phyloP scores from a whole-genome alignment of 1,140 invertebrate species.

The Cyclina sinensis region DNA sequence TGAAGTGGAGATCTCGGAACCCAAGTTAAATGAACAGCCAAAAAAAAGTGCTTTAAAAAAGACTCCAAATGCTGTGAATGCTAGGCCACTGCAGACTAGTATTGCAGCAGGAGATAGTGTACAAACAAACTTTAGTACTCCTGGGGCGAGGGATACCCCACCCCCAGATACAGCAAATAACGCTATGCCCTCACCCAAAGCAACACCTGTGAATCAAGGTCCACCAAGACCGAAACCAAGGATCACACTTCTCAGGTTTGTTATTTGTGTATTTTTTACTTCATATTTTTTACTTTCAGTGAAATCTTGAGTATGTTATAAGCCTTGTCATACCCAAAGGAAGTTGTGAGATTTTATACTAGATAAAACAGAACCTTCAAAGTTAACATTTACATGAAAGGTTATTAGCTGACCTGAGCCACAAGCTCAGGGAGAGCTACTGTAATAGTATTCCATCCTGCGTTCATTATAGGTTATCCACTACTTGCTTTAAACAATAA shows the following conservation, averaged over 20 bases:
- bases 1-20: slow-evolving; percentile 80
- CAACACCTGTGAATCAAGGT: slow-evolving; percentile 70
- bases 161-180: slow-evolving; percentile 27
- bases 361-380: too few relatives aligned
- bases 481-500: too few relatives aligned
- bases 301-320: too few relatives aligned
- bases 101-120: slow-evolving; percentile 61
- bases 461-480: too few relatives aligned
- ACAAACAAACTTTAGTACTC: slow-evolving; percentile 67
- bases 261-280: too few relatives aligned
- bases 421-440: too few relatives aligned
- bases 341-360: too few relatives aligned
- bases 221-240: slow-evolving; percentile 71
- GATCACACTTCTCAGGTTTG: slow-evolving; percentile 60
- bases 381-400: too few relatives aligned
- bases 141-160: slow-evolving; percentile 32
- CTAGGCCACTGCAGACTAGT: slow-evolving; percentile 11
- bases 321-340: too few relatives aligned
- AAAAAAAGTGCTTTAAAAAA: slow-evolving; percentile 85
- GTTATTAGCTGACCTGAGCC: too few relatives aligned
- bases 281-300: too few relatives aligned
- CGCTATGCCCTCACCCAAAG: slow-evolving; percentile 70
- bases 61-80: slow-evolving; percentile 20
- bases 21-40: slow-evolving; percentile 81
- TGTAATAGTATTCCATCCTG: too few relatives aligned